Base-by-base conservation (phyloP, 2,888 invertebrate genomes). In the Desoria tigrina region DNA sequence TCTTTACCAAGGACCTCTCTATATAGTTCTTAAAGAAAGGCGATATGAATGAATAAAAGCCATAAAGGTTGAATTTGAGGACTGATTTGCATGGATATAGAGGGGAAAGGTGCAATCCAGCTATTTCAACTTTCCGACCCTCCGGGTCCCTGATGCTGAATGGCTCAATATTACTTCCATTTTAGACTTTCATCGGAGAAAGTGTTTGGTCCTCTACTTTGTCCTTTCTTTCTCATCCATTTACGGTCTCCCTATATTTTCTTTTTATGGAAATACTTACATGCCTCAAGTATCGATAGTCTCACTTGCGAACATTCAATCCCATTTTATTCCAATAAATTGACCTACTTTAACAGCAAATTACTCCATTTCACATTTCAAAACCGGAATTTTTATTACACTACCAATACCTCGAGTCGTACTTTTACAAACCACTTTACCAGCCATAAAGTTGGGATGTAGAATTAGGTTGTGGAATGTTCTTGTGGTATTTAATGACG, bases 21-120 rank as follows among this genome's bases (percentile, higher is more conserved):
- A 16, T 9, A n/a, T 45, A 21, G 6, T 45, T 21, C 45, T 45
- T 6, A 45, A 45, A 16, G 21, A 21, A 45, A 45, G 45, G n/a
- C n/a, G 6, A 45, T 45, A 45, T 45, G 45, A 45, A 45, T 45
- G 45, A 45, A 45, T 45, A 45, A 45, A 45, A 45, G 45, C 45
- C 45, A 45, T 45, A 45, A 45, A 45, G 26, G 51, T 51, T 51
- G 51, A 51, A 16, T 51, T 51, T 45, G 23, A 24, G 24, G 51
- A 51, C 51, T 51, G 23, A 51, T 51, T 51, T 51, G 51, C 51
- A 51, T 51, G 3, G 51, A 51, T 21, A 51, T 51, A 21, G 51
- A 24, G 18, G 4, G 45, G 21, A 45, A 21, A 21, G 21, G 51
- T 16, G 26, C 7, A 51, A 24, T 24, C 24, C 7, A 24, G 26